Base-by-base conservation (phyloP, 1,140 invertebrate species). In the Drepana arcuata region DNA sequence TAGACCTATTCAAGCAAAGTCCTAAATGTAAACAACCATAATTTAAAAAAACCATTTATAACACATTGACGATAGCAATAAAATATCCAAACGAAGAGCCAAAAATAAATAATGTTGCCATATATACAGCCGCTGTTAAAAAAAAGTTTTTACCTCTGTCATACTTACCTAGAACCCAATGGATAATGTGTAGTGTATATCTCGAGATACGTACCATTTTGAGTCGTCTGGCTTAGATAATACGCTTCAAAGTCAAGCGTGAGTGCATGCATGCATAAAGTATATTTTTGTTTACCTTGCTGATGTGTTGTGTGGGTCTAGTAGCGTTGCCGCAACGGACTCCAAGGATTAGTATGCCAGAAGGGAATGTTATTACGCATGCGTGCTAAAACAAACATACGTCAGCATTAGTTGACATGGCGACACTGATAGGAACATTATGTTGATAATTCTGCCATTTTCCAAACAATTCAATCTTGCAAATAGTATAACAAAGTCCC, bases 331-430 rank as follows among this genome's bases (percentile, higher is more conserved):
- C 60, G 66, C 42, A 66, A 49, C 49, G 60, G 50, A 54, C 55
- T 44, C 73, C 75, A 69, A 67, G 18, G 64, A 80, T 82, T 82
- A 82, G 78, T 82, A 82, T 82, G 78, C 78, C 78, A 82, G 78
- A 80, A 80, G 78, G 78, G 63, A 80, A 82, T 69, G 73, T 82
- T 82, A 82, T 82, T 80, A 80, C 72, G 78, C 78, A 82, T 82
- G 75, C 78, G 78, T 54, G 60, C 78, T 82, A 82, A 70, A 82
- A 82, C 78, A 82, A 69, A 82, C 73, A 75, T 82, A 82, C 73
- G 69, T 59, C 56, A 73, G 62, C 58, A 77, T 79, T 82, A 82
- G 58, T 74, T 28, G 18, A 53, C 41, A 41, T 45, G 43, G 35
- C 14, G 14, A 37, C 35, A 56, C 41, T 51, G 32, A 48, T 9